Base-by-base conservation (phyloP, 2,113 vertebrate genomes). In the Tor tambroides region DNA sequence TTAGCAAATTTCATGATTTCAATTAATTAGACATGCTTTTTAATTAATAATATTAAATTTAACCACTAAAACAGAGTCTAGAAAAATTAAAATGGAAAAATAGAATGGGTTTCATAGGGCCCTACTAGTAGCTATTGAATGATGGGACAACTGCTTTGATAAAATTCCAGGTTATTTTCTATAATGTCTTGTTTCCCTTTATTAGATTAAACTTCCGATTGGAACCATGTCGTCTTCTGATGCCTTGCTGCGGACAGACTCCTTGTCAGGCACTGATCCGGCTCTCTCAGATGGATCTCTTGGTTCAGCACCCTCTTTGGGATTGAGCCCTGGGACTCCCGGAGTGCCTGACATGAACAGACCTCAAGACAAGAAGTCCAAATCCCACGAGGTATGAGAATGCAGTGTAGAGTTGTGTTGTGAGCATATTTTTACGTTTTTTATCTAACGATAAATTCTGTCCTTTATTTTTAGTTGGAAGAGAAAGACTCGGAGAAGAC, bases 401-500 rank as follows among this genome's bases (percentile, higher is more conserved):
- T 85, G 21, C 38, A 41, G 23, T 86, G 10, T 17, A 30, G 23
- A 59, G 5, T 9, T 23, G 21, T 32, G 30, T 74, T 10, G 8
- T 28, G 17, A n/a, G 35, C 41, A 32, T 21, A n/a, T 80, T 14
- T 17, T 21, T 19, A 19, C 46, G 5, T 11, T 19, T 43, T 43
- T 26, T 43, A 8, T 43, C 74, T 85, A 23, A 21, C n/a, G 15
- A 32, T 19, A 54, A 23, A 41, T 6, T 81, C 49, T 15, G 41
- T 88, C 26, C 28, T 54, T 19, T 4, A 56, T 61, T 14, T 90
- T 87, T 81, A 98, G 92, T 96, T 95, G 1, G 97, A 98, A 71
- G 97, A 98, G 86, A 97, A 97, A 77, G 96, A 97, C 83, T 96
- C 96, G 0, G 97, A 98, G 90, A 97, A 97, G 88, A 96, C 97